Evolutionary conservation across 2,888 invertebrate species (phyloP), one percentile per base, ranked within the genome.

Genomic region (Apotomis capreana): DNA sequence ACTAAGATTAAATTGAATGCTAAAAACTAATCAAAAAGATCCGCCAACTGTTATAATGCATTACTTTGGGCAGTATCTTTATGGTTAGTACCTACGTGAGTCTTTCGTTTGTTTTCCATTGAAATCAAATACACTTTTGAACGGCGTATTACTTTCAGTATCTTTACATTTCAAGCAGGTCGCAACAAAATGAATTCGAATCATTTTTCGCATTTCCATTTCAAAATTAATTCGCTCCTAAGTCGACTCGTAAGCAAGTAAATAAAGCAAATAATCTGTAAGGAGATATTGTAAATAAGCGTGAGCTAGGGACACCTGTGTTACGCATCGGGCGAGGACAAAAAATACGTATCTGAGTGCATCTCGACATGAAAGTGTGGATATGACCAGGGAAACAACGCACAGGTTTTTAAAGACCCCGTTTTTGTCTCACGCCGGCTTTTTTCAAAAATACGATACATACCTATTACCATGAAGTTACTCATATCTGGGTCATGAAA

Each of bases 231-330:
- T 37, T n/a, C 37, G 55, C 49, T 3, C 49, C 49, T 55, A 67
- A 57, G 13, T 62, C 62, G 12, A 57, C 61, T 40, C n/a, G 40
- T 12, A 61, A 46, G 49, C 55, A 57, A 57, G 51, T 71, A 71
- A 68, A 67, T 70, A 70, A 61, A 71, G 71, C 67, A 67, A 71
- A 71, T 65, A 71, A 71, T 71, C 61, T 67, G 61, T 68, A 71
- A 61, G 61, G 74, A 79, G 77, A 85, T 83, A 83, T 83, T 82
- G 82, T 84, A 82, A 83, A 84, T 85, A 84, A 81, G 81, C 83
- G 83, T 83, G 81, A 83, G 81, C 80, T 81, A 81, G 81, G 83
- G 84, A 89, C 92, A 92, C 92, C 92, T 92, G 92, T 91, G 89
- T 91, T 92, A 92, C 92, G 91, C 92, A 84, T 83, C 84, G 84